A percentile compares a stretch with the other conserved stretches of the same genome.
phyloP scores from a whole-genome alignment of 2,888 invertebrate species.

The Micropterix aruncella region DNA sequence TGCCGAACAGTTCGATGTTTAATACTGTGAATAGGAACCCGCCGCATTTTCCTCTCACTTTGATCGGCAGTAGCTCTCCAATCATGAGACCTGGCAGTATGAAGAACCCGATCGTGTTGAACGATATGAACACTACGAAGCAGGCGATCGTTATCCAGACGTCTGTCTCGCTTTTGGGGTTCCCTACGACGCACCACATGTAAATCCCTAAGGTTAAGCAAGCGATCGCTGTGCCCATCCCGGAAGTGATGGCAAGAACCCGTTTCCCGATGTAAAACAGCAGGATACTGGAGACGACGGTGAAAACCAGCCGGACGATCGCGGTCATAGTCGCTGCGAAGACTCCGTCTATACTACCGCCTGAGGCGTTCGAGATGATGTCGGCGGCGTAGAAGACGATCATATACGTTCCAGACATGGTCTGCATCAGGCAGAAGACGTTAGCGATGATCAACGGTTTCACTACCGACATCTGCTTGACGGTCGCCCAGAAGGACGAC shows the following conservation, averaged over 20 bases:
- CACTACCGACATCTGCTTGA: constrained; percentile 43
- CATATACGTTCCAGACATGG: constrained; percentile 61
- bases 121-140: constrained; percentile 55
- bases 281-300: constrained; percentile 49
- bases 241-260: constrained; percentile 49
- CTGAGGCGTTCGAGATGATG: constrained; percentile 44
- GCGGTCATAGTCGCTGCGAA: constrained; percentile 57
- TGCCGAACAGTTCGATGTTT: constrained; percentile 51
- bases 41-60: constrained; percentile 57
- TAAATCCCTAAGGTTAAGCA: constrained; percentile 44
- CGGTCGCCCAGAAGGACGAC: constrained; percentile 36
- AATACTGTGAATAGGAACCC: constrained; percentile 60
- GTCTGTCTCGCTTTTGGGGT: constrained; percentile 19
- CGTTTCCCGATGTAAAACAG: constrained; percentile 50
- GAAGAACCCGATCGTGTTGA: constrained; percentile 61
- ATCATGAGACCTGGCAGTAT: constrained; percentile 62
- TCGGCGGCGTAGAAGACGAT: constrained; percentile 70
- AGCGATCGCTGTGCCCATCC: constrained; percentile 49
- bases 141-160: constrained; percentile 27
- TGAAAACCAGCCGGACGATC: constrained; percentile 46
- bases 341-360: constrained; percentile 34
- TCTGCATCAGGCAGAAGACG: constrained; percentile 57
- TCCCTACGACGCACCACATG: constrained; percentile 23
- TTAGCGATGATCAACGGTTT: constrained; percentile 63
- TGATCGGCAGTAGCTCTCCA: constrained; percentile 60